Evolutionary conservation across 1,140 invertebrate genomes (phyloP).

Genomic region (Heliconius hewitsoni): DNA sequence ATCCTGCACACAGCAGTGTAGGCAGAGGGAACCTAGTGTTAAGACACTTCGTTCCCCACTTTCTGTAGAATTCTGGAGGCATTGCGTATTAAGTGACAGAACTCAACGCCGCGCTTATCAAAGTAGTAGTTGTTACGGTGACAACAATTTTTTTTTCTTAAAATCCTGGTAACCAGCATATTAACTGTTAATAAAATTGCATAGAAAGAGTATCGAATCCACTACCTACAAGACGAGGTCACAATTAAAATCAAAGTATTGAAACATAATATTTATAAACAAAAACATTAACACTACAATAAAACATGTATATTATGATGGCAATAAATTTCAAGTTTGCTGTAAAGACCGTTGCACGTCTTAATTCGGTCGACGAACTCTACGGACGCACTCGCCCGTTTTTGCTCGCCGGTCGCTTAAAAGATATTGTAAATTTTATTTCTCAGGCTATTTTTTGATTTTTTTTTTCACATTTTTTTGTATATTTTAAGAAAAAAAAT

Average conservation of each 20-base stretch:
- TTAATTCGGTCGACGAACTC: conserved; percentile 39
- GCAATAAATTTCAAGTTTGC: conserved; percentile 30
- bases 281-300: not conserved
- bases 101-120: too few relatives aligned
- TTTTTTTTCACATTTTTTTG: not conserved
- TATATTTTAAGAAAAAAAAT: not conserved
- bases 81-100: too few relatives aligned
- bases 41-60: too few relatives aligned
- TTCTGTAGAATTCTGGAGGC: too few relatives aligned
- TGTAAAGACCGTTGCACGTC: conserved; percentile 34
- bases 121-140: too few relatives aligned
- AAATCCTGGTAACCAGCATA: too few relatives aligned
- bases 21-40: too few relatives aligned
- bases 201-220: too few relatives aligned
- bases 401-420: conserved; percentile 22
- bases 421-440: not conserved
- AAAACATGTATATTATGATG: conserved; percentile 17
- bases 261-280: not conserved
- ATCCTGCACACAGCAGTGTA: too few relatives aligned
- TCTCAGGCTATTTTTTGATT: not conserved
- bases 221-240: not conserved
- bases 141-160: too few relatives aligned
- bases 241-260: not conserved
- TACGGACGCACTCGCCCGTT: conserved; percentile 26
- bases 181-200: too few relatives aligned